Base-by-base conservation (phyloP, 2,888 invertebrate species). In the Pristionchus arcanus region DNA sequence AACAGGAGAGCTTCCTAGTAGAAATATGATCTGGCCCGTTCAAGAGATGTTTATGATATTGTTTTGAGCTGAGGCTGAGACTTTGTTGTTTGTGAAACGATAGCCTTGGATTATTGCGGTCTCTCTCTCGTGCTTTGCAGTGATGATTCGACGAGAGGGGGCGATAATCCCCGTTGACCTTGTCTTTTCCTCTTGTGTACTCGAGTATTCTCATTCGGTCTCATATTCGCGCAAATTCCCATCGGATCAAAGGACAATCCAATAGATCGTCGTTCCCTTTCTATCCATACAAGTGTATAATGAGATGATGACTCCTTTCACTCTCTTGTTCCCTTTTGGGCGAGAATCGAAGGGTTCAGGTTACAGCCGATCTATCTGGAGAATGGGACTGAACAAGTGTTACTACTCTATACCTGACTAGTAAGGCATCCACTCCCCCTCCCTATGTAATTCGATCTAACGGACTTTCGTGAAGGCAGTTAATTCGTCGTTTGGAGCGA, bases 281-380 rank as follows among this genome's bases (percentile, higher is more conserved):
- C 31, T 16, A 28, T 81, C 49, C 81, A 81, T 81, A 81, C 81
- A 81, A 81, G 81, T 81, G 81, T 53, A 81, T 81, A 81, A 81
- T 81, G 81, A 81, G 81, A 81, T 81, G 81, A 81, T 53, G 81
- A 81, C 81, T 81, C 13, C 81, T 81, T 81, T 81, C 81, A 81
- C 81, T 81, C 42, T 81, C 42, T 81, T 81, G 49, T 49, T 81
- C 49, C 74, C 11, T 42, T n/a, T n/a, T 42, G 21, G 0, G 81
- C n/a, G 42, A 49, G 49, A 81, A 81, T 81, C 0, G n/a, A 9
- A 13, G 81, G 42, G 81, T 81, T 81, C 81, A 53, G 53, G 81
- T 81, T 81, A 81, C 81, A 25, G 49, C 53, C 49, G 7, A 42
- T 25, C 81, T n/a, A 63, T 49, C 28, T n/a, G 25, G 5, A 49